These are phyloP conservation scores for Oreohelix idahoensis DNA, from an alignment of 1,140 invertebrate species.

Conservation along the genomic window DNA sequence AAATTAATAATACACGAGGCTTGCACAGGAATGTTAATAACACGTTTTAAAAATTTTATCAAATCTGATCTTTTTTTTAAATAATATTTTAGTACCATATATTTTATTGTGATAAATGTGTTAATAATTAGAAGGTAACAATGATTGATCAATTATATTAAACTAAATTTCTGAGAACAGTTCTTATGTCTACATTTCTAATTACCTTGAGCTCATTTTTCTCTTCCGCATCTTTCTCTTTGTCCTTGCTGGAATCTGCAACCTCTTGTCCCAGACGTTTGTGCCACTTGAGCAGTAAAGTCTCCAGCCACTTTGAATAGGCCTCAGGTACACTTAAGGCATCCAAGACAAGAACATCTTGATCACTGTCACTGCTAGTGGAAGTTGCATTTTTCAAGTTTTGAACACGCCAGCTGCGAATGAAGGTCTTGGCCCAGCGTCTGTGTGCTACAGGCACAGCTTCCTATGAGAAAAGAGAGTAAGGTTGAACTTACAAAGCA, in stretches of 20 bases:
- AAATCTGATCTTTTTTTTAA: too few species aligned
- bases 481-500: too few species aligned
- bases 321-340: constrained; percentile 15
- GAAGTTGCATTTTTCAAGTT: constrained; percentile 31
- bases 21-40: too few species aligned
- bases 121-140: too few species aligned
- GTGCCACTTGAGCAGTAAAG: constrained; percentile 11
- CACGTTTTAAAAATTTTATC: too few species aligned
- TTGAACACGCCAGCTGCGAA: constrained; percentile 4
- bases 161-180: too few species aligned
- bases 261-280: neutral
- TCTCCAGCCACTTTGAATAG: constrained; percentile 25
- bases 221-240: neutral
- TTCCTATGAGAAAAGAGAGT: neutral
- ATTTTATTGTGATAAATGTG: too few species aligned
- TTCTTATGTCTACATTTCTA: too few species aligned
- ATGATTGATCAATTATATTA: too few species aligned
- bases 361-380: constrained; percentile 35
- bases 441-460: constrained; percentile 19
- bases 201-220: neutral
- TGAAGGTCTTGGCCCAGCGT: constrained; percentile 32
- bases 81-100: too few species aligned
- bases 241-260: neutral
- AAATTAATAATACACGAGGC: too few species aligned
- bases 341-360: constrained; percentile 1